Evolutionary conservation across 2,797 vertebrate genomes (phyloP).

Genomic region (Yasuhikotakia modesta): DNA sequence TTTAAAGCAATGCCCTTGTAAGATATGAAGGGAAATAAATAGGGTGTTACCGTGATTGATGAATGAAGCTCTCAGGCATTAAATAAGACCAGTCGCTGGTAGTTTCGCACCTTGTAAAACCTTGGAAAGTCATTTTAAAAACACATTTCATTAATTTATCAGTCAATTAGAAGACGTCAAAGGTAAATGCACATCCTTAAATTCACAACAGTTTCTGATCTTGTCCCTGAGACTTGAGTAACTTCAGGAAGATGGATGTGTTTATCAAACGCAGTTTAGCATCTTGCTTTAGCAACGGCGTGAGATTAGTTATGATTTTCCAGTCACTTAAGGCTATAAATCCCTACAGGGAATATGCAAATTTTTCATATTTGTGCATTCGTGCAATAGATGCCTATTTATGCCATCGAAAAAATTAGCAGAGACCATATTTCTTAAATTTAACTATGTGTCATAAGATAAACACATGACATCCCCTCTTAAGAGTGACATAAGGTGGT

Average conservation of each 20-base stretch:
- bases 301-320: constrained; percentile 8
- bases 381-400: background rate
- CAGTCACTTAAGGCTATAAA: constrained; percentile 14
- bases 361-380: background rate
- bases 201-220: constrained; percentile 10
- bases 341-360: constrained; percentile 1
- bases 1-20: constrained; percentile 39
- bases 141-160: constrained; percentile 43
- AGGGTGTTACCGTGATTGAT: constrained; percentile 43
- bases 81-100: constrained; percentile 28
- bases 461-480: constrained; percentile 50
- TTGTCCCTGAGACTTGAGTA: constrained; percentile 17
- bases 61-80: constrained; percentile 36
- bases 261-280: background rate
- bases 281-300: background rate
- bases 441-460: constrained; percentile 4
- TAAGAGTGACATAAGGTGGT: constrained; percentile 56
- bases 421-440: background rate
- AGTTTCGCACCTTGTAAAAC: constrained; percentile 35
- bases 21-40: constrained; percentile 32
- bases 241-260: constrained; percentile 4
- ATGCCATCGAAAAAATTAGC: constrained; percentile 1
- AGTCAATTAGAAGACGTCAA: constrained; percentile 21
- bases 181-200: background rate
- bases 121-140: constrained; percentile 28